A percentile compares a stretch with the other conserved stretches of the same genome.
Evolutionary conservation across 2,113 vertebrate genomes (phyloP).

Genomic region (Thamnophis sirtalis): DNA sequence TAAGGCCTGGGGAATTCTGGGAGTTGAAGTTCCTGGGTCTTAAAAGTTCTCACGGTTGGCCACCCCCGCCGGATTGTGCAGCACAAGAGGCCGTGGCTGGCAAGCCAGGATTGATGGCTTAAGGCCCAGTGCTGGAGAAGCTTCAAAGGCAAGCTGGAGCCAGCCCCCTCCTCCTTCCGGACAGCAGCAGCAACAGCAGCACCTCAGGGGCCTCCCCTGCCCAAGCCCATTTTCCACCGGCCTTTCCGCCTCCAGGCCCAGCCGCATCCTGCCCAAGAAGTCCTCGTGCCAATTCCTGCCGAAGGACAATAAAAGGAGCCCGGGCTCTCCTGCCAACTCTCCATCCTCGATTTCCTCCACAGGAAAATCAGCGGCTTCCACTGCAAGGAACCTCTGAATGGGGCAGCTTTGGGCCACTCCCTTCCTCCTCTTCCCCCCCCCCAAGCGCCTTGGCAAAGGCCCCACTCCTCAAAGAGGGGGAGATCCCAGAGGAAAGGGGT

Average conservation of each 20-base stretch:
- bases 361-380: background rate
- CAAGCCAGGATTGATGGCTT: background rate
- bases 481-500: background rate
- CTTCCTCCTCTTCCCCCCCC: background rate
- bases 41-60: too few species aligned
- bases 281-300: background rate
- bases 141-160: background rate
- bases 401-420: background rate
- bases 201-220: background rate
- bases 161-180: background rate
- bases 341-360: background rate
- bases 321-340: background rate
- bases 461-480: background rate
- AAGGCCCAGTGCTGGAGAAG: background rate
- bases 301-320: background rate
- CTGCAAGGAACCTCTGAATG: background rate
- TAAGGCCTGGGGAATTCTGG: background rate
- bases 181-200: background rate
- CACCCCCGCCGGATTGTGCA: background rate
- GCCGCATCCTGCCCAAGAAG: background rate
- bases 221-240: background rate
- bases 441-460: background rate
- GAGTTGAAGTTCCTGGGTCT: background rate
- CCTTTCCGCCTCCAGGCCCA: background rate
- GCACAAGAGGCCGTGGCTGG: background rate